Evolutionary conservation across 1,140 invertebrate genomes (phyloP).

Genomic region (Megalopta genalis): DNA sequence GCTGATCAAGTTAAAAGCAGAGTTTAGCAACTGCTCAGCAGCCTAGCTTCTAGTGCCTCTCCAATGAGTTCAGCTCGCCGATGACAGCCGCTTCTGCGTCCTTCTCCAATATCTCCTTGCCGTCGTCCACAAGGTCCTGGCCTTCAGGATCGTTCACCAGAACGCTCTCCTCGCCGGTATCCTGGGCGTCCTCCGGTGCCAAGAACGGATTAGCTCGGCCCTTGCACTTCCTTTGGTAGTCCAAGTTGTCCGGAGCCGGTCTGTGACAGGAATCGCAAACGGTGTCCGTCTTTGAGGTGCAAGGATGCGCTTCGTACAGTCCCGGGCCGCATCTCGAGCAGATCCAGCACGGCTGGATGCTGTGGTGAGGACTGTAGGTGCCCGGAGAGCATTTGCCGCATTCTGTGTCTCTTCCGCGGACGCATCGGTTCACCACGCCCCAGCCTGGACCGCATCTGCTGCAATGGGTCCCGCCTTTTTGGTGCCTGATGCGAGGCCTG

Average conservation of each 20-base stretch:
- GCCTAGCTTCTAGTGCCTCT: background rate
- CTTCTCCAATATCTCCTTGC: slow-evolving; percentile 67
- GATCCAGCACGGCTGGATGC: slow-evolving; percentile 77
- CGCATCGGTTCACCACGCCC: slow-evolving; percentile 77
- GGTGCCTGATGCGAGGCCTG: slow-evolving; percentile 75
- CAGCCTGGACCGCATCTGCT: slow-evolving; percentile 77
- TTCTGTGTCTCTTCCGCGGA: slow-evolving; percentile 73
- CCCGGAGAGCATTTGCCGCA: slow-evolving; percentile 75
- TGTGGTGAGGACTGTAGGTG: slow-evolving; percentile 79
- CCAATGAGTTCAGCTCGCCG: slow-evolving; percentile 3
- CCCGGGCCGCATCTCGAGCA: slow-evolving; percentile 80
- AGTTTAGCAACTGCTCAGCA: background rate
- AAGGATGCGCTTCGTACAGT: slow-evolving; percentile 79
- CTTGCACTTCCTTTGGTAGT: slow-evolving; percentile 74
- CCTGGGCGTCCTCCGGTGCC: slow-evolving; percentile 75
- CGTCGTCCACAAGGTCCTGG: slow-evolving; percentile 48
- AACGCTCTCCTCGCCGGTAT: slow-evolving; percentile 74
- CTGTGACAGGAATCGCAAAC: slow-evolving; percentile 80
- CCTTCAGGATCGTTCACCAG: slow-evolving; percentile 73
- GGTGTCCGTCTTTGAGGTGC: slow-evolving; percentile 75
- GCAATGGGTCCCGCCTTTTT: slow-evolving; percentile 72
- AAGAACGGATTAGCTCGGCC: slow-evolving; percentile 69
- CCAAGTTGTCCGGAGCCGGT: slow-evolving; percentile 67
- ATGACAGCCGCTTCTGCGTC: slow-evolving; percentile 65
- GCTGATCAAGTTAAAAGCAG: too few relatives aligned